Conservation (phyloP, 1,140 invertebrate genomes). For the Achroia grisella region DNA sequence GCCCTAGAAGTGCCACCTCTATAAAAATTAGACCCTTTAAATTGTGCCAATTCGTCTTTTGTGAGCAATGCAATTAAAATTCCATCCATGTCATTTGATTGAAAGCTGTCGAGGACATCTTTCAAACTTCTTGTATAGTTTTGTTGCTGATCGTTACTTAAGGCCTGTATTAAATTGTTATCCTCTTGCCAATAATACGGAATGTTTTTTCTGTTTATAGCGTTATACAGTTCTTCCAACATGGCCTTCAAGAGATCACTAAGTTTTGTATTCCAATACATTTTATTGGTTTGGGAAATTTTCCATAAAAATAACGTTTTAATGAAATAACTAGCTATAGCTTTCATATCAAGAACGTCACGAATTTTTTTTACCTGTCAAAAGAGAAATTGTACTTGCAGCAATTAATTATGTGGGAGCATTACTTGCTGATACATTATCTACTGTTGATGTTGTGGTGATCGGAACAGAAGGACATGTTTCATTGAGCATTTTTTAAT, state of each 20-base stretch:
- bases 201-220: slow-evolving; percentile 45
- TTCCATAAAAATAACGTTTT: slow-evolving; percentile 72
- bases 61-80: slow-evolving; percentile 23
- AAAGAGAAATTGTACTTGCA: no score
- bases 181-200: slow-evolving; percentile 66
- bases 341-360: slow-evolving; percentile 48
- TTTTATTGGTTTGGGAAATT: slow-evolving; percentile 36
- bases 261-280: slow-evolving; percentile 54
- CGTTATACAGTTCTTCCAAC: slow-evolving; percentile 52
- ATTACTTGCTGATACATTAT: no score
- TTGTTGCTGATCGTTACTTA: slow-evolving; percentile 26
- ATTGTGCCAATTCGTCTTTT: slow-evolving; percentile 26
- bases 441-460: no score
- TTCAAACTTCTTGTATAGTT: slow-evolving; percentile 34
- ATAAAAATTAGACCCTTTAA: slow-evolving; percentile 26
- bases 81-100: slow-evolving; percentile 35
- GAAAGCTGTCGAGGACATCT: slow-evolving; percentile 28
- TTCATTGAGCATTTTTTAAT: no score
- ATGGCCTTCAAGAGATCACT: slow-evolving; percentile 58
- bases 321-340: slow-evolving; percentile 72
- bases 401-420: no score
- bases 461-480: no score
- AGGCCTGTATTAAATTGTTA: slow-evolving; percentile 50
- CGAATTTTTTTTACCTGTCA: slow-evolving; percentile 63
- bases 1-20: neutral